These are phyloP conservation scores for Hypselothyrea guttata DNA, from an alignment of 2,888 invertebrate species.

Conservation along the genomic window DNA sequence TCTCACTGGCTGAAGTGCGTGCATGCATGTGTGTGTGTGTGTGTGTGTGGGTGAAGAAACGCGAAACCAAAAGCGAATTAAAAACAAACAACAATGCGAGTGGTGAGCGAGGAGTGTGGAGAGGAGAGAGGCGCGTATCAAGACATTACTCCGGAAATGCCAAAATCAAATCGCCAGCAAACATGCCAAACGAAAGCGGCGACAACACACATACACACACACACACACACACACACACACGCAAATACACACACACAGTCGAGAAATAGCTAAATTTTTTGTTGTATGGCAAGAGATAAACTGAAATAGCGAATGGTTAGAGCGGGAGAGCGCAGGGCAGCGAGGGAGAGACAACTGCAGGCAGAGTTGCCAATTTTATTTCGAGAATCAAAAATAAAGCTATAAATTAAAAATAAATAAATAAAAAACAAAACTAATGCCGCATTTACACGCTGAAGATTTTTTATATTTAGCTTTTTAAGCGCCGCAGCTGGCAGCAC, in stretches of 20 bases:
- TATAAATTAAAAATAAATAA: no score
- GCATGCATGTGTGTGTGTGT: constrained; percentile 8
- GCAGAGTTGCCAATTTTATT: no score
- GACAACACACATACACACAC: constrained; percentile 15
- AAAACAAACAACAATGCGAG: constrained; percentile 42
- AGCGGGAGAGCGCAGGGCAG: neutral
- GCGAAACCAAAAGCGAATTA: constrained; percentile 44
- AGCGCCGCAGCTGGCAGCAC: no score
- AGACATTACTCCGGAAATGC: constrained; percentile 78
- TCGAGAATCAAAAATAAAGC: no score
- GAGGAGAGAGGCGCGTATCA: constrained; percentile 45
- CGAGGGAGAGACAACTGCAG: no score
- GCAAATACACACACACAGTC: neutral
- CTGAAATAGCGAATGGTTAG: neutral
- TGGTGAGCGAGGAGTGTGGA: constrained; percentile 17
- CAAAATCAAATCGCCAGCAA: constrained; percentile 64
- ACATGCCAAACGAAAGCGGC: constrained; percentile 44
- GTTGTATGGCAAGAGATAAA: constrained; percentile 13
- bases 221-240: neutral
- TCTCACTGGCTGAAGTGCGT: neutral
- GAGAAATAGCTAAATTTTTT: constrained; percentile 17
- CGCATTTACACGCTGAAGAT: no score
- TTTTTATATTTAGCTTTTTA: no score
- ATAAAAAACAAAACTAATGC: no score
- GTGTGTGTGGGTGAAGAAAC: constrained; percentile 48